Evolutionary conservation across 2,113 vertebrate species (phyloP), one percentile per base, ranked within the genome.

Genomic region (Trematocara macrostoma): DNA sequence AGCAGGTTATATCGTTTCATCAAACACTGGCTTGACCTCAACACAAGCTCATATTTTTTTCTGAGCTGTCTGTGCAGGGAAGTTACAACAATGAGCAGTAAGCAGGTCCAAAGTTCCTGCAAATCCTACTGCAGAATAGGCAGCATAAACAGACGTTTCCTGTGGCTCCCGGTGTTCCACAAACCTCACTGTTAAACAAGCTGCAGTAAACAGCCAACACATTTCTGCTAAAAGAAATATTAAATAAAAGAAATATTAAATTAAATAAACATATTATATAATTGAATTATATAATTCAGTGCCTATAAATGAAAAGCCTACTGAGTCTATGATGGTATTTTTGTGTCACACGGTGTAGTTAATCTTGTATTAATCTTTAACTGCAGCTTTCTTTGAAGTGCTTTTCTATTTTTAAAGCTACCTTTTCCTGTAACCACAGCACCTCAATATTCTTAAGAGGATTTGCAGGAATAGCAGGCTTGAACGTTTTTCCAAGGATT

Each of bases 91-190:
- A 95, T 94, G 92, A 88, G 69, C 47, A 51, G 2, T 53, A 78
- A 57, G 84, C 90, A 82, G 74, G 59, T 69, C 47, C 76, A 88
- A 74, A 67, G 89, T 94, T 95, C 93, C 91, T 90, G 92, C 81
- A 45, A 87, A 76, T 78, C 31, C 81, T 47, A 18, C 71, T 88
- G 91, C 42, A 82, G 91, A 94, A 91, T 79, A 87, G 85, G 89
- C 49, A 56, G 67, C 85, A 84, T 94, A 96, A 96, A 94, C 92
- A 95, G 87, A 82, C 89, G 6, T 92, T 95, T 95, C 94, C 95
- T 96, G 61, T 61, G 40, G 78, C 84, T 83, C 11, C 85, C 69
- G 5, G 82, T 79, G 74, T 31, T 84, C 85, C 64, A 51, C 81
- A 71, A 81, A 71, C 31, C 29, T 38, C 51, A 0, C 20, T 42